Evolutionary conservation across 2,113 vertebrate species (phyloP).

Genomic region (Pedionomus torquatus): DNA sequence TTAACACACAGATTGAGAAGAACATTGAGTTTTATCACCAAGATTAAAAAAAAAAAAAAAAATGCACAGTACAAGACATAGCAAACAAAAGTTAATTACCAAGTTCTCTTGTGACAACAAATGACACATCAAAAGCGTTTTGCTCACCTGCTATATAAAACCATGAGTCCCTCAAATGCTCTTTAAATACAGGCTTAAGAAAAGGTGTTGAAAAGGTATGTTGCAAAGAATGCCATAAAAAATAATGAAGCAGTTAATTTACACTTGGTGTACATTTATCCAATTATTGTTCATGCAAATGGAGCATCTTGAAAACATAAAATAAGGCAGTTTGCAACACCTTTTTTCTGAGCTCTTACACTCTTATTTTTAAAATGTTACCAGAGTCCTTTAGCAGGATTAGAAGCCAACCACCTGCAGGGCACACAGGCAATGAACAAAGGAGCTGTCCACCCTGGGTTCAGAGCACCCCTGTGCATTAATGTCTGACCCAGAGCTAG

Average conservation of each 20-base stretch:
- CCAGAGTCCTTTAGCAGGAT: background rate
- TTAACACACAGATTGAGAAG: background rate
- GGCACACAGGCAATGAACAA: background rate
- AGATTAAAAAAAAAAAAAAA: background rate
- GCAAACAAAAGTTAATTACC: background rate
- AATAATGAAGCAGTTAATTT: rapidly evolving
- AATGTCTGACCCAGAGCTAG: background rate
- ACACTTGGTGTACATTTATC: background rate
- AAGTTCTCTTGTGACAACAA: background rate
- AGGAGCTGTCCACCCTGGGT: no score
- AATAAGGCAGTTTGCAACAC: background rate
- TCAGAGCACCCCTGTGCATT: background rate
- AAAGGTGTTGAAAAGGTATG: background rate
- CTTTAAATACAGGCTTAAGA: background rate
- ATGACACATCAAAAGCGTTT: background rate
- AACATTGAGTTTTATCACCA: background rate
- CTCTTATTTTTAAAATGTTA: background rate
- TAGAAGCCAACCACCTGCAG: background rate
- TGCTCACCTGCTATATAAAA: background rate
- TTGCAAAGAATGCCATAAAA: background rate
- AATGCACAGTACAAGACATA: background rate
- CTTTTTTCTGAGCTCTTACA: background rate
- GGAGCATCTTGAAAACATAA: background rate
- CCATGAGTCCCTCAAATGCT: background rate
- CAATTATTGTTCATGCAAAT: background rate